Evolutionary conservation across 2,888 invertebrate species (phyloP), one percentile per base, ranked within the genome.

Genomic region (Lasioglossum oenotherae): DNA sequence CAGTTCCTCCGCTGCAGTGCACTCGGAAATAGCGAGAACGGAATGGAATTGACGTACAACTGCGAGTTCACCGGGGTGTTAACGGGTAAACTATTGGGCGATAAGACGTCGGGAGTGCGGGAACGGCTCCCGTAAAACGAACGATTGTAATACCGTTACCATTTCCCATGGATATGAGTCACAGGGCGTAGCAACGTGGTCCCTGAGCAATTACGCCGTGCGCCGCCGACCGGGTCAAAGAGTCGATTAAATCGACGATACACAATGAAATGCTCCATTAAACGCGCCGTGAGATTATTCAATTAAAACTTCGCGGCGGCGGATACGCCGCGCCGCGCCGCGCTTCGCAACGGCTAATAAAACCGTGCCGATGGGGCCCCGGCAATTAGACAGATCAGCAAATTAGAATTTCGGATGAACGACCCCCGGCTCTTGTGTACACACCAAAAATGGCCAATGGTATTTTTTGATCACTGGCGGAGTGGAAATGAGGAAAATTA

Each of bases 21-120:
- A 57, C 57, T 57, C 57, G 57, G 57, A n/a, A 57, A 57, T n/a
- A 57, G n/a, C 12, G n/a, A 57, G 1, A n/a, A n/a, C 35, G 67
- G 81, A 82, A 79, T 41, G 79, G 84, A 85, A 85, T 69, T 74
- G 84, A 85, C 79, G 85, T 49, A 74, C 67, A 85, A 83, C 79
- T 79, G 23, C 19, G 38, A 73, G 79, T 79, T 83, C 67, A 46
- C 72, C 64, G 93, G 49, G 38, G 74, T 71, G 81, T 91, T 90
- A 90, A 91, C 60, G 53, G 77, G 80, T 64, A 64, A 88, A 81
- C 82, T 57, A 84, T 77, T 69, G 76, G 16, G 84, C 78, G 80
- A 84, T 86, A 84, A 84, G 85, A 74, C 80, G 79, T 4, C 27
- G n/a, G 35, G 12, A 60, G 64, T n/a, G 35, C 49, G 53, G 27